Base-by-base conservation (phyloP, 2,797 vertebrate genomes). In the Sebastes trivittatus region DNA sequence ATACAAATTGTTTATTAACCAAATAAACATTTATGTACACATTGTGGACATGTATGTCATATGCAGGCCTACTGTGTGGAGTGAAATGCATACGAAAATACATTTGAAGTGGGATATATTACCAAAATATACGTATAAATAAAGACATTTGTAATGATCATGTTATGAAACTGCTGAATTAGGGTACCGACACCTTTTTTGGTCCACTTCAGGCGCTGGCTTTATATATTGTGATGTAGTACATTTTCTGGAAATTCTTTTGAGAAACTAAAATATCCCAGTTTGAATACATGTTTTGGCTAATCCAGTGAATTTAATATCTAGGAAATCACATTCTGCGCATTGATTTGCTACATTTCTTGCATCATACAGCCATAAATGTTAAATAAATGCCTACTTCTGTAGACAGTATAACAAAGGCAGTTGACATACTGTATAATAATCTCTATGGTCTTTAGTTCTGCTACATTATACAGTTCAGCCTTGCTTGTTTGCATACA, bases 1-100 rank as follows among this genome's bases (percentile, higher is more conserved):
- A 46, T 46, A 46, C 0, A 46, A 46, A 18, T 0, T 46, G 16
- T 0, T 7, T 46, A 46, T 46, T 46, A 46, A 18, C 0, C 3
- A 46, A 46, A 46, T 46, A 46, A 0, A 18, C 42, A 46, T 46
- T 7, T 46, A 46, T 18, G 42, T 46, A 46, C 16, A 46, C 0
- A 46, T 18, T 18, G 42, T 46, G 42, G 42, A 46, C 6, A 46
- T 46, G 42, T 18, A 46, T 46, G 42, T 46, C 42, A 18, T 46
- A 46, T 46, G 16, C 16, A 46, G 42, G 42, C 42, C 42, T 7
- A 46, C 0, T 16, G 6, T 46, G 0, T 46, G 42, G 0, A 46
- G 2, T 46, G 42, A 46, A 46, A 46, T 46, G 14, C 14, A 46
- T 0, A 46, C 16, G 0, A 46, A 46, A 46, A 46, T 46, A 46